A percentile compares a stretch with the other conserved stretches of the same genome.
Evolutionary conservation across 1,140 invertebrate genomes (phyloP).

Genomic region (Dendrolimus punctatus): DNA sequence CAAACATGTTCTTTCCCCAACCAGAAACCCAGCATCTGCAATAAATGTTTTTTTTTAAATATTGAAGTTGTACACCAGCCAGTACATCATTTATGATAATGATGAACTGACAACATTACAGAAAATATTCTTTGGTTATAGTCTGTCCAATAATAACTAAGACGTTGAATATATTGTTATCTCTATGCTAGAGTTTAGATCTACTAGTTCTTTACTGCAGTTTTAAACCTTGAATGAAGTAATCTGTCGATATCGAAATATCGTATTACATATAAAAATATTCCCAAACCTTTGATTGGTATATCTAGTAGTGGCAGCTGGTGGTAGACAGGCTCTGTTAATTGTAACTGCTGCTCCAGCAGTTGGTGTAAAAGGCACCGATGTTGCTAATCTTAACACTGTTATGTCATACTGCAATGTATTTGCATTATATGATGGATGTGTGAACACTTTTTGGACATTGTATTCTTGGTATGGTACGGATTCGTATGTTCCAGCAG

Average conservation of each 20-base stretch:
- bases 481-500: slow-evolving; percentile 73
- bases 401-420: slow-evolving; percentile 82
- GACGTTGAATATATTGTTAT: too few relatives aligned
- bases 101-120: too few relatives aligned
- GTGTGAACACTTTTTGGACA: slow-evolving; percentile 72
- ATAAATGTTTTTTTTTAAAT: slow-evolving; percentile 1
- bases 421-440: slow-evolving; percentile 76
- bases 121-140: too few relatives aligned
- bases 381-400: slow-evolving; percentile 73
- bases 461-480: slow-evolving; percentile 75
- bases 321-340: slow-evolving; percentile 80
- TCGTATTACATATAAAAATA: background rate
- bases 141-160: too few relatives aligned
- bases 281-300: slow-evolving; percentile 71
- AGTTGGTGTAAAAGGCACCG: slow-evolving; percentile 72
- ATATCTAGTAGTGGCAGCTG: slow-evolving; percentile 62
- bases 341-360: slow-evolving; percentile 75
- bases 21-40: slow-evolving; percentile 82
- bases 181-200: too few relatives aligned
- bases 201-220: too few relatives aligned
- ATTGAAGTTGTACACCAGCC: too few relatives aligned
- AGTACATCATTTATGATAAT: too few relatives aligned
- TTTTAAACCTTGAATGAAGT: too few relatives aligned
- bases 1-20: slow-evolving; percentile 88
- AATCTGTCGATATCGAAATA: too few relatives aligned